These are phyloP conservation scores for Nymphalis polychloros DNA, from an alignment of 2,888 invertebrate species.

Conservation along the genomic window DNA sequence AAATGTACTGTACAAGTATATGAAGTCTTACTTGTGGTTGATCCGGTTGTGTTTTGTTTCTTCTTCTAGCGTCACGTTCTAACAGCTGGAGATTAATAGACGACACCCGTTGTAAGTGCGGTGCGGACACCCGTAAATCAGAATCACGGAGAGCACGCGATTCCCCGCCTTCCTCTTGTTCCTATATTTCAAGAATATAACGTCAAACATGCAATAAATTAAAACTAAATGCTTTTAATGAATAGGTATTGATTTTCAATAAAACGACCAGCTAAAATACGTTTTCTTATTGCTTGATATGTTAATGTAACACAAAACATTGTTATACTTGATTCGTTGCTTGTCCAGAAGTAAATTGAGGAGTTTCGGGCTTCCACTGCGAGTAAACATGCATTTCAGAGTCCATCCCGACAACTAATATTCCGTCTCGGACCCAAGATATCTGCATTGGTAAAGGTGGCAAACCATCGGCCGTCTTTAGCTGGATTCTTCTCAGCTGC, in stretches of 20 bases:
- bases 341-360: constrained; percentile 55
- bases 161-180: constrained; percentile 86
- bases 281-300: too few relatives aligned
- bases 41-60: constrained; percentile 80
- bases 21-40: constrained; percentile 65
- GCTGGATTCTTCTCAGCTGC: constrained; percentile 94
- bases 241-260: too few relatives aligned
- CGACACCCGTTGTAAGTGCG: constrained; percentile 90
- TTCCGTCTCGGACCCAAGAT: constrained; percentile 99
- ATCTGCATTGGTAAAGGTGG: constrained; percentile 99
- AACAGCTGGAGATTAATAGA: constrained; percentile 91
- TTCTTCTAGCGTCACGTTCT: constrained; percentile 86
- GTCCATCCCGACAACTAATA: constrained; percentile 99
- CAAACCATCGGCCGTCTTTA: constrained; percentile 96
- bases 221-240: too few relatives aligned
- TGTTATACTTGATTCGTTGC: constrained; percentile 55
- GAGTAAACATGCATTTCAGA: constrained; percentile 99
- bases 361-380: constrained; percentile 93
- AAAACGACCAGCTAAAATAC: too few relatives aligned
- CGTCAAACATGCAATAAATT: too few relatives aligned
- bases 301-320: too few relatives aligned
- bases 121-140: constrained; percentile 87
- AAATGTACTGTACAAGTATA: too few relatives aligned
- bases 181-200: constrained; percentile 53
- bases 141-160: constrained; percentile 87